Percentiles rank a stretch among this genome's conserved stretches.
phyloP scores from a whole-genome alignment of 2,113 vertebrate genomes.

The Aphyosemion australe region DNA sequence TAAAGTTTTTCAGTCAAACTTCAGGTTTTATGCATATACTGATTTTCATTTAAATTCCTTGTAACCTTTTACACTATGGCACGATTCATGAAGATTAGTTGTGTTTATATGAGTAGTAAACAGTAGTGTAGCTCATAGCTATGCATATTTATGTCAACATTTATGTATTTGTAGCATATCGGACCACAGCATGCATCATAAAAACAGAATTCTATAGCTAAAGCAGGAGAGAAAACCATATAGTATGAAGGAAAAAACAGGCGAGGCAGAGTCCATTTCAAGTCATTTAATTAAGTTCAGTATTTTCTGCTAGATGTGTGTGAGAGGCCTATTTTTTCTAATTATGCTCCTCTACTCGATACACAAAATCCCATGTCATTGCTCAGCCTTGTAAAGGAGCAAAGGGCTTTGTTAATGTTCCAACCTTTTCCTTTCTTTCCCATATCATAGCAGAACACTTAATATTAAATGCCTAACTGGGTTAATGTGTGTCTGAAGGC shows the following conservation, averaged over 20 bases:
- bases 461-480: conserved; percentile 43
- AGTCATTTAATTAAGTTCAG: background rate
- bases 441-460: conserved; percentile 9
- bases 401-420: conserved; percentile 10
- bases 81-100: no score
- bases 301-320: conserved; percentile 22
- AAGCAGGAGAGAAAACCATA: background rate
- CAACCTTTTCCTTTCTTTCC: conserved; percentile 1
- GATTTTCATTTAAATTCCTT: background rate
- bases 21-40: no score
- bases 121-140: background rate
- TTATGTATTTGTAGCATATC: background rate
- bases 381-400: conserved; percentile 33
- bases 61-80: background rate
- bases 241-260: background rate
- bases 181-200: no score
- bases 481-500: conserved; percentile 30
- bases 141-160: background rate
- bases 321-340: conserved; percentile 27
- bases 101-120: background rate
- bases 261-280: background rate
- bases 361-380: conserved; percentile 40
- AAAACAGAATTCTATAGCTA: background rate
- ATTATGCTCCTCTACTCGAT: conserved; percentile 43
- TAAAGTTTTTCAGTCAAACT: no score